These are phyloP conservation scores for Panonychus citri DNA, from an alignment of 1,140 invertebrate genomes.

Conservation along the genomic window DNA sequence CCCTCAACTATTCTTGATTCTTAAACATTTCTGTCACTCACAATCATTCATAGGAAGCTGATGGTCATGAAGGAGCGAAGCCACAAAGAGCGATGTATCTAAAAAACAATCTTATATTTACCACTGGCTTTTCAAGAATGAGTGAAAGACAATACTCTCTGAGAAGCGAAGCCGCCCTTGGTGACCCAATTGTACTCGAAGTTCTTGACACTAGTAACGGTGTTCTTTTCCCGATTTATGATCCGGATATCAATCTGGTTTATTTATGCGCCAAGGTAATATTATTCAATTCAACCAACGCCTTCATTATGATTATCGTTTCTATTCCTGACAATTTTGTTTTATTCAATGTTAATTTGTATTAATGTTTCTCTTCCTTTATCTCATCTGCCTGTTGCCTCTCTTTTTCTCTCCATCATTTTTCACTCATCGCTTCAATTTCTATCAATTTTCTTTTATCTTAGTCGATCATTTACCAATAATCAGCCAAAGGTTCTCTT, in stretches of 20 bases:
- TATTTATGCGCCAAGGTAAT: slow-evolving; percentile 85
- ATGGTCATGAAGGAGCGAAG: slow-evolving; percentile 85
- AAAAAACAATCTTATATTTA: slow-evolving; percentile 66
- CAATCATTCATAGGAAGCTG: slow-evolving; percentile 59
- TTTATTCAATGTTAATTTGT: background rate
- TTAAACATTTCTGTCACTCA: too few relatives aligned
- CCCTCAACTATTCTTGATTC: too few relatives aligned
- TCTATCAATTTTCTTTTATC: too few relatives aligned
- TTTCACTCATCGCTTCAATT: background rate
- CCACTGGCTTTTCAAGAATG: slow-evolving; percentile 88
- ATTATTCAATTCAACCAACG: too few relatives aligned
- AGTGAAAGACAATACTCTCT: slow-evolving; percentile 86
- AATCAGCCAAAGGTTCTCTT: too few relatives aligned
- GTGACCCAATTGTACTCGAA: slow-evolving; percentile 77
- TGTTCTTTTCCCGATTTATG: slow-evolving; percentile 91
- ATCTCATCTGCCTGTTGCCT: slow-evolving; percentile 1
- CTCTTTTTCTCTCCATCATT: background rate
- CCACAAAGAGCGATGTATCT: slow-evolving; percentile 77
- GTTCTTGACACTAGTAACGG: slow-evolving; percentile 92
- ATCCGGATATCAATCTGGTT: slow-evolving; percentile 85
- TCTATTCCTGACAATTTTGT: too few relatives aligned
- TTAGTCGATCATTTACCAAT: too few relatives aligned
- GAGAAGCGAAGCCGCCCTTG: slow-evolving; percentile 52
- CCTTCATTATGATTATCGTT: too few relatives aligned
- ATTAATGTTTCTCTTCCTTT: background rate